Evolutionary conservation across 1,140 invertebrate genomes (phyloP).

Genomic region (Drosophila malerkotliana): DNA sequence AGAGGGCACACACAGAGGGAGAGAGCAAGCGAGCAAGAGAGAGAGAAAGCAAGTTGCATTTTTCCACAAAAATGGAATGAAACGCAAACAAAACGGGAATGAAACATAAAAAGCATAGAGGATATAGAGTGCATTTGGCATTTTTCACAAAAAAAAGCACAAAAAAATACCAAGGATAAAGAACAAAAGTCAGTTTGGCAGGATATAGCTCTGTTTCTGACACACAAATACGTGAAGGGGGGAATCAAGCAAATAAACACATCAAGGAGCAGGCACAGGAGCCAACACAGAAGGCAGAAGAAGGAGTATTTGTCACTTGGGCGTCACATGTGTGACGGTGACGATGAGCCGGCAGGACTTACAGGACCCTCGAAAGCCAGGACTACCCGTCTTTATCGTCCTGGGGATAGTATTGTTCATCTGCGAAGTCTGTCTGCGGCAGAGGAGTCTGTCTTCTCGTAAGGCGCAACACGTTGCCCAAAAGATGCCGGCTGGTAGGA

Average conservation of each 20-base stretch:
- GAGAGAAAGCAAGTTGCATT: slow-evolving; percentile 37
- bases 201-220: slow-evolving; percentile 20
- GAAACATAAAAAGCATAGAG: background rate
- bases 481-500: slow-evolving; percentile 45
- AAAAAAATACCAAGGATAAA: slow-evolving; percentile 6
- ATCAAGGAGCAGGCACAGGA: slow-evolving; percentile 28
- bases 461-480: slow-evolving; percentile 77
- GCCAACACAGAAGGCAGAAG: background rate
- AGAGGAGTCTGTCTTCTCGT: slow-evolving; percentile 38
- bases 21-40: background rate
- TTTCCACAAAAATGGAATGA: slow-evolving; percentile 16
- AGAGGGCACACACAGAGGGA: background rate
- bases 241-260: slow-evolving; percentile 81
- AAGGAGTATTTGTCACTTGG: slow-evolving; percentile 59
- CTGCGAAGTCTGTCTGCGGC: slow-evolving; percentile 26
- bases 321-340: slow-evolving; percentile 64
- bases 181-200: slow-evolving; percentile 59
- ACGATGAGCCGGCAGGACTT: slow-evolving; percentile 27
- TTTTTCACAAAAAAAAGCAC: background rate
- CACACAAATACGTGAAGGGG: slow-evolving; percentile 21
- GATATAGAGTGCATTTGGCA: slow-evolving; percentile 41
- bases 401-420: slow-evolving; percentile 14
- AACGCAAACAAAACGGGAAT: slow-evolving; percentile 2
- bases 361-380: background rate
- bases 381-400: slow-evolving; percentile 6